Conservation (phyloP, 2,888 invertebrate genomes). For the Heliconius ismenius region DNA sequence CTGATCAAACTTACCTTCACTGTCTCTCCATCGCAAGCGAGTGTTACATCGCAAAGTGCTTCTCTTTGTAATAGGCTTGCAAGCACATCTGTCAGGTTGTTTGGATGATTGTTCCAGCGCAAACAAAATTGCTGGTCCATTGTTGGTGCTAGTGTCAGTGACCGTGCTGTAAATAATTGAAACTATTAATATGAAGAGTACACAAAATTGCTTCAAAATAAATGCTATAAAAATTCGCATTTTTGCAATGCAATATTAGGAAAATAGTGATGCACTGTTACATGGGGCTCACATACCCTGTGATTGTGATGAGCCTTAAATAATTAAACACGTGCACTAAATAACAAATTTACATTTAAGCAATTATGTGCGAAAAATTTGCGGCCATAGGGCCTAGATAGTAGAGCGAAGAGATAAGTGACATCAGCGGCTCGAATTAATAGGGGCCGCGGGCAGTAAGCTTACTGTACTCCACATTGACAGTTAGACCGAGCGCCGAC, state of each 20-base stretch:
- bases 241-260: conserved; percentile 29
- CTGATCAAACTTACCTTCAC: conserved; percentile 83
- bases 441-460: conserved; percentile 80
- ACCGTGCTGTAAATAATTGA: conserved; percentile 73
- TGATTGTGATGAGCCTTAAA: conserved; percentile 53
- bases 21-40: conserved; percentile 94
- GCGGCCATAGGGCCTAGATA: conserved; percentile 82
- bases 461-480: conserved; percentile 82
- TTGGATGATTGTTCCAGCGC: conserved; percentile 97
- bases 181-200: conserved; percentile 58
- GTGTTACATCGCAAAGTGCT: conserved; percentile 95
- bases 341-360: conserved; percentile 76
- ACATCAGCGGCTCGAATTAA: conserved; percentile 82
- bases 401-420: conserved; percentile 80
- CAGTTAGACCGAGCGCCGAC: conserved; percentile 80
- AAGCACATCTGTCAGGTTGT: conserved; percentile 94
- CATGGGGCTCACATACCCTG: conserved; percentile 55
- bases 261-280: conserved; percentile 29
- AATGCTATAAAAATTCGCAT: conserved; percentile 45
- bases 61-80: conserved; percentile 93
- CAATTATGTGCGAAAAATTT: conserved; percentile 76
- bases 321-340: conserved; percentile 71
- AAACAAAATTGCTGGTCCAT: conserved; percentile 94
- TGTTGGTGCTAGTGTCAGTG: conserved; percentile 82
- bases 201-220: conserved; percentile 52